These are phyloP conservation scores for Spialia ferax DNA, from an alignment of 2,888 invertebrate species.

Conservation along the genomic window DNA sequence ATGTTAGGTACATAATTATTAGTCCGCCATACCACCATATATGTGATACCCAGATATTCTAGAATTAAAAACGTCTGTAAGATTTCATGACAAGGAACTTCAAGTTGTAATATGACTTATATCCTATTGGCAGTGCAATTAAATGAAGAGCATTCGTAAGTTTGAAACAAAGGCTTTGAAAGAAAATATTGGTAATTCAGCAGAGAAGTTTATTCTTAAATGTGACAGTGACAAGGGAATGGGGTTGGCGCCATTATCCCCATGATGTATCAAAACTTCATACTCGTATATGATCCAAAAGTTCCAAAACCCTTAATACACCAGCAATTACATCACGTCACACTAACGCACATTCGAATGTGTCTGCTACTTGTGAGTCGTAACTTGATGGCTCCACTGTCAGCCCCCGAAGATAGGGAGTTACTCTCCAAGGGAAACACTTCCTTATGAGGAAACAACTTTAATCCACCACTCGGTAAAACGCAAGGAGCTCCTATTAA, in stretches of 20 bases:
- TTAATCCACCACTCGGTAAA: conserved; percentile 31
- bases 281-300: background rate
- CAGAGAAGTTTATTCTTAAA: background rate
- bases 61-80: too few relatives aligned
- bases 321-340: conserved; percentile 6
- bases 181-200: background rate
- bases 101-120: too few relatives aligned
- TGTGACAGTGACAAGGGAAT: background rate
- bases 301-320: conserved; percentile 1
- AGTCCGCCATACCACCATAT: too few relatives aligned
- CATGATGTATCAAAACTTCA: conserved; percentile 4
- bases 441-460: conserved; percentile 62
- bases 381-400: conserved; percentile 56
- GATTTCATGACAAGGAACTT: too few relatives aligned
- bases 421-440: conserved; percentile 68
- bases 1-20: too few relatives aligned
- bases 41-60: too few relatives aligned
- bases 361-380: conserved; percentile 17
- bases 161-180: background rate
- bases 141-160: too few relatives aligned
- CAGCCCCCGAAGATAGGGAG: conserved; percentile 62
- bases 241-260: background rate
- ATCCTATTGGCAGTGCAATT: too few relatives aligned
- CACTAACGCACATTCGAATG: conserved; percentile 30
- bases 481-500: conserved; percentile 37